Evolutionary conservation across 1,140 invertebrate genomes (phyloP).

Genomic region (Planococcus citri): DNA sequence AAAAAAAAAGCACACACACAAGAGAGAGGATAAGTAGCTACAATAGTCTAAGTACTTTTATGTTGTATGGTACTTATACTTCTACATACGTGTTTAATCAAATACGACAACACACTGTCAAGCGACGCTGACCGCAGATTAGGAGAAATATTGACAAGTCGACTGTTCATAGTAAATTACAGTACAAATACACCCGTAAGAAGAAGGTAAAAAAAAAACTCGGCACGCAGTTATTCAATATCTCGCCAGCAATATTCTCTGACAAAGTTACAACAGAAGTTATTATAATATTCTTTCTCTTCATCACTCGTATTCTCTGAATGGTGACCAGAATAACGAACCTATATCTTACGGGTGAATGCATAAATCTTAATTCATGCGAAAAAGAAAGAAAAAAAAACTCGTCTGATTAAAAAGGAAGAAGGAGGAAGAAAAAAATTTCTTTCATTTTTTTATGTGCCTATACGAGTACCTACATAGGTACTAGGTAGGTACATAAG

Average conservation of each 20-base stretch:
- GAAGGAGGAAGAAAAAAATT: not conserved
- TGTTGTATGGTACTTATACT: too few relatives aligned
- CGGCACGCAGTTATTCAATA: slow-evolving; percentile 13
- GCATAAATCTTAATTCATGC: slow-evolving; percentile 1
- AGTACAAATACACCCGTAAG: too few relatives aligned
- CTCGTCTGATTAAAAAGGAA: not conserved
- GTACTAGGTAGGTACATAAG: too few relatives aligned
- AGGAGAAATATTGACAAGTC: slow-evolving; percentile 20
- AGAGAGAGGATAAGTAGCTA: too few relatives aligned
- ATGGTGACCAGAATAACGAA: slow-evolving; percentile 11
- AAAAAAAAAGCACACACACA: too few relatives aligned
- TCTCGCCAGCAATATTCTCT: slow-evolving; percentile 10
- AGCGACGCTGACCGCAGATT: slow-evolving; percentile 11
- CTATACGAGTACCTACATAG: too few relatives aligned
- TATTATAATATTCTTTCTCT: too few relatives aligned
- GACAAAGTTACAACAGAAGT: slow-evolving; percentile 17
- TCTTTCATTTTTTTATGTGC: not conserved
- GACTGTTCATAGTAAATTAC: not conserved
- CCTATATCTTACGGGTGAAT: slow-evolving; percentile 12
- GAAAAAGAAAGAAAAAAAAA: too few relatives aligned
- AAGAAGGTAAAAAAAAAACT: not conserved
- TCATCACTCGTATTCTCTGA: too few relatives aligned
- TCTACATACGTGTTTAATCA: not conserved
- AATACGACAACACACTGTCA: not conserved
- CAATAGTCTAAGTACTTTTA: too few relatives aligned